Evolutionary conservation across 2,113 vertebrate species (phyloP), one percentile per base, ranked within the genome.

Genomic region (Hymenochirus boettgeri): DNA sequence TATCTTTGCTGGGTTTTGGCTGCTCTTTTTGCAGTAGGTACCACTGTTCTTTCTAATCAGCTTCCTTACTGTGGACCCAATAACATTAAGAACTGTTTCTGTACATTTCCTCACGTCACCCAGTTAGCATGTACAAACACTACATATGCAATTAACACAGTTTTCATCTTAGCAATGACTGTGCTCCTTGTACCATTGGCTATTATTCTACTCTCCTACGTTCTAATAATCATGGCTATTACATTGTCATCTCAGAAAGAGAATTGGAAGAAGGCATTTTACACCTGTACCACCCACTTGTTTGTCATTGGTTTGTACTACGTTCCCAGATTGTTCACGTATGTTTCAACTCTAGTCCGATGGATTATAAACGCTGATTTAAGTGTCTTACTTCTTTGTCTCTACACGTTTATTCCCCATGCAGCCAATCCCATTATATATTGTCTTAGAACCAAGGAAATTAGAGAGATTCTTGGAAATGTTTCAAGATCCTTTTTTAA

Each of bases 41-140:
- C 12, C 74, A 35, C 72, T 61, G 11, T 73, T 72, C 57, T 67
- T 62, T 8, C 54, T 71, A 17, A 71, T 31, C n/a, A 39, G 8
- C 69, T 78, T 9, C 63, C 72, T 11, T 78, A 76, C 27, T 81
- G 76, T 70, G 75, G 77, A 17, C 73, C 73, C 31, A 79, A 78
- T 39, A 54, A 60, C 18, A 37, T 79, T 1, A 69, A 75, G 2
- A 79, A 71, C 4, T 75, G 76, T 57, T 72, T 76, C 0, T 79
- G 76, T 60, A 73, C 74, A 19, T 62, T 72, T 45, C 72, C 65
- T 17, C 37, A 64, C 13, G 50, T 79, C 26, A 55, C 71, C 7
- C 69, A 42, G 26, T 65, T 79, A 5, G 65, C 73, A n/a, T 79
- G 78, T 47, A 46, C 55, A 54, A 69, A 75, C 17, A 71, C 48